A percentile compares a stretch with the other conserved stretches of the same genome.
These are phyloP conservation scores for Trachelus troglodyta DNA, from an alignment of 2,888 invertebrate genomes.

Conservation along the genomic window DNA sequence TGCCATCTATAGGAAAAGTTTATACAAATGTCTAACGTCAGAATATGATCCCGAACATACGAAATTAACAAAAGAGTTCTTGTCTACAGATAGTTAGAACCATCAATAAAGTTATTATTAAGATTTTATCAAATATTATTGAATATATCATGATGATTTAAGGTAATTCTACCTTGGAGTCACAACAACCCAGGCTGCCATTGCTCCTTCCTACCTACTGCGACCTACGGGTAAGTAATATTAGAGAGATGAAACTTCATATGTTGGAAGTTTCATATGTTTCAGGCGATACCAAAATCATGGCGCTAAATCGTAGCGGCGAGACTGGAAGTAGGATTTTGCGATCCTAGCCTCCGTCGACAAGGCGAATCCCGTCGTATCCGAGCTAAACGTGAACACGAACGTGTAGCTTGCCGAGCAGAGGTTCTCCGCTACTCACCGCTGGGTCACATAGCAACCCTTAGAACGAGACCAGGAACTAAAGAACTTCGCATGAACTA, in stretches of 20 bases:
- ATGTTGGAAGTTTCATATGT: neutral
- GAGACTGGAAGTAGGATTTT: too few species aligned
- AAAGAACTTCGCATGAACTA: too few species aligned
- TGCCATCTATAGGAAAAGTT: neutral
- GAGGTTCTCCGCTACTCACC: too few species aligned
- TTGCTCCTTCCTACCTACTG: neutral
- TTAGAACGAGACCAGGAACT: too few species aligned
- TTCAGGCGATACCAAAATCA: too few species aligned
- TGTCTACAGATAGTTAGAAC: neutral
- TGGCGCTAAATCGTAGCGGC: too few species aligned
- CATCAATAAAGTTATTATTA: neutral
- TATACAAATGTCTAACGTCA: neutral
- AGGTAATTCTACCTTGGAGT: constrained; percentile 9
- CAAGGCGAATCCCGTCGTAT: too few species aligned
- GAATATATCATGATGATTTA: neutral
- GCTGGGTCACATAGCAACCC: too few species aligned
- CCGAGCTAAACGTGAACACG: too few species aligned
- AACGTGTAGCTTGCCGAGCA: too few species aligned
- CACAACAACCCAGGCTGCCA: constrained; percentile 15
- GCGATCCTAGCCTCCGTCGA: too few species aligned
- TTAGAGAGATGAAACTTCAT: neutral
- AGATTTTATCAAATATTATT: neutral
- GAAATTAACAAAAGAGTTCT: neutral
- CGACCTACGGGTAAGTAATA: neutral
- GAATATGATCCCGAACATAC: neutral